phyloP scores from a whole-genome alignment of 23 tunicate genomes.

The Trididemnum nubilum region DNA sequence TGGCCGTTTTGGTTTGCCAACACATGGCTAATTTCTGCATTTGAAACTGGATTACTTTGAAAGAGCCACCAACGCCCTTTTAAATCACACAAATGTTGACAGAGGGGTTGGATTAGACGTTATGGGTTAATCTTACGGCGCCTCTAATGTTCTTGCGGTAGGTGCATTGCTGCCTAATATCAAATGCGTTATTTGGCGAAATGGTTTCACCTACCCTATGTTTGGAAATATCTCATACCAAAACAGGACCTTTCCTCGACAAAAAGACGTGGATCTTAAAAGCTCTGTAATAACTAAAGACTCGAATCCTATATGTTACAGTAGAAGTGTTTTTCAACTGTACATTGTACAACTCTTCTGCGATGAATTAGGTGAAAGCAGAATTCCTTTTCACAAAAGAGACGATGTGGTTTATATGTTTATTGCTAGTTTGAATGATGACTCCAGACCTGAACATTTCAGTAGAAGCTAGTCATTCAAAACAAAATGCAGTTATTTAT shows the following conservation, averaged over 20 bases:
- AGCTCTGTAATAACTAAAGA: background rate
- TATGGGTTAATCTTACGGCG: slow-evolving; percentile 21
- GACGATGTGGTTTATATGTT: slow-evolving; percentile 6
- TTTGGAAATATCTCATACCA: background rate
- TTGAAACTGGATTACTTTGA: slow-evolving; percentile 45
- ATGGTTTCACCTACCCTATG: slow-evolving; percentile 6
- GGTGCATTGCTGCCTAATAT: slow-evolving; percentile 15
- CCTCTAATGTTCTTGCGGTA: slow-evolving; percentile 30
- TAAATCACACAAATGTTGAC: slow-evolving; percentile 8
- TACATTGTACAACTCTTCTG: background rate
- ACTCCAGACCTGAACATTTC: background rate
- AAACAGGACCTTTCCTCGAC: background rate
- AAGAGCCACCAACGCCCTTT: slow-evolving; percentile 18
- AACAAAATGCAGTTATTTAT: no score
- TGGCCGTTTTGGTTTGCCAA: slow-evolving; percentile 27
- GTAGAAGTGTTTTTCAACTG: background rate
- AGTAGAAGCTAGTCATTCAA: slow-evolving; percentile 9
- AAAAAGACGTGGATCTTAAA: background rate
- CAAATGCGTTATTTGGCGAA: slow-evolving; percentile 33
- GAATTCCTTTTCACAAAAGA: slow-evolving; percentile 14
- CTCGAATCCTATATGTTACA: background rate
- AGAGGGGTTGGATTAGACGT: slow-evolving; percentile 26
- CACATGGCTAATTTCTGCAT: background rate
- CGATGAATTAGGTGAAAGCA: slow-evolving; percentile 1
- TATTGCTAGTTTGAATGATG: slow-evolving; percentile 25